phyloP scores from a whole-genome alignment of 2,113 vertebrate genomes.

The Triplophysa siluroides region DNA sequence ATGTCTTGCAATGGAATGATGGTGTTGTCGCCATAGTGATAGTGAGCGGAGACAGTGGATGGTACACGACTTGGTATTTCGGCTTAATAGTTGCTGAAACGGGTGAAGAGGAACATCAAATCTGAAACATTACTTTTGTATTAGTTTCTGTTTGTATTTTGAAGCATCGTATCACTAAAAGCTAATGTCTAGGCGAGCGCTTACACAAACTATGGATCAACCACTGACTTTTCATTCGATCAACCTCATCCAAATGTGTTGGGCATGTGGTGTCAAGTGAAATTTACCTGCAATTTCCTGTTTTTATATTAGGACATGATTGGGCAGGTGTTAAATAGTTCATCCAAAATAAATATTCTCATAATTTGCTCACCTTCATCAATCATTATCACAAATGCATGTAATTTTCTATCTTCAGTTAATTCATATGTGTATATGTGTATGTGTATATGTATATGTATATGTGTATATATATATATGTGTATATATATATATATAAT shows the following conservation, averaged over 20 bases:
- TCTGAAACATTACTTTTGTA: neutral
- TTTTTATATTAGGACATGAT: too few relatives aligned
- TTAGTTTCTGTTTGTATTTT: neutral
- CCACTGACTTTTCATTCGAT: neutral
- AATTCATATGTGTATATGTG: too few relatives aligned
- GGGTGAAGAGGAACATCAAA: neutral
- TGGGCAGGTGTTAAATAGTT: too few relatives aligned
- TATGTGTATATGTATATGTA: too few relatives aligned
- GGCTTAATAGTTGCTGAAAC: neutral
- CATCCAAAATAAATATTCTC: too few relatives aligned
- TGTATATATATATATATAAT: too few relatives aligned
- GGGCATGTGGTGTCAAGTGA: too few relatives aligned
- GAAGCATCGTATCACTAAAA: neutral
- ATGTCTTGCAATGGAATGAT: slow-evolving; percentile 14
- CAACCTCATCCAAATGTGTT: neutral
- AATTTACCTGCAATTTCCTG: too few relatives aligned
- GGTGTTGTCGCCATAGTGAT: neutral
- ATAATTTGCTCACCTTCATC: too few relatives aligned
- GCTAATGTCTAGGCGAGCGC: neutral
- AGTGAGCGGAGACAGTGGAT: neutral
- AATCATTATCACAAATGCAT: too few relatives aligned
- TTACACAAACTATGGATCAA: neutral
- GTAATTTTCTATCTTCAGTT: too few relatives aligned
- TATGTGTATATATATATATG: too few relatives aligned
- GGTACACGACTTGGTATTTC: neutral